These are phyloP conservation scores for Aradus depressus DNA, from an alignment of 2,888 invertebrate species.

Conservation along the genomic window DNA sequence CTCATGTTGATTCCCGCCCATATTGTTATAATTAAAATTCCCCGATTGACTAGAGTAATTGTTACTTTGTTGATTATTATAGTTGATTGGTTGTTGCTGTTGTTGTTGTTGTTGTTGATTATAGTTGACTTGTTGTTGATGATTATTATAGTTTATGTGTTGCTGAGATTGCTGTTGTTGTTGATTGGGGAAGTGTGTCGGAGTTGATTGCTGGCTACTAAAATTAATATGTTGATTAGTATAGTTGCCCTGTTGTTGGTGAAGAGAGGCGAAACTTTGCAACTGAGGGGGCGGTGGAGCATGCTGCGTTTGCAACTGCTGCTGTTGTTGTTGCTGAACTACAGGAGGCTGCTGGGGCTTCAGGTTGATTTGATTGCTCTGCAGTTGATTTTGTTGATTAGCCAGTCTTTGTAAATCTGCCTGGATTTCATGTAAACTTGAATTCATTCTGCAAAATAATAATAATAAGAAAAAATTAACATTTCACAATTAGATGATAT, in stretches of 20 bases:
- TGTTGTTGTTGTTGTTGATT: constrained; percentile 42
- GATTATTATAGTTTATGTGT: constrained; percentile 3
- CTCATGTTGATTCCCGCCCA: constrained; percentile 17
- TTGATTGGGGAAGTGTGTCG: constrained; percentile 1
- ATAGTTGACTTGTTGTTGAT: constrained; percentile 11
- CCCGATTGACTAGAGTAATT: constrained; percentile 10
- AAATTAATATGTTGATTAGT: constrained; percentile 25
- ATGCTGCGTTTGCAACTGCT: constrained; percentile 39
- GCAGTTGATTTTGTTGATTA: constrained; percentile 67
- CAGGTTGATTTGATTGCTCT: constrained; percentile 34
- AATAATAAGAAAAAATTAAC: constrained; percentile 26
- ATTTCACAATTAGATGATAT: too few relatives aligned
- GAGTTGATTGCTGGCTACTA: constrained; percentile 23
- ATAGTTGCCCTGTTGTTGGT: constrained; percentile 23
- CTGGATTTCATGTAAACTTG: constrained; percentile 86
- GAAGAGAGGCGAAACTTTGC: constrained; percentile 33
- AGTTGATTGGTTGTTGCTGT: constrained; percentile 3
- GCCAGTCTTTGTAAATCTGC: constrained; percentile 84
- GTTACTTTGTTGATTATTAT: constrained; percentile 39
- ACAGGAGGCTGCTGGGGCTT: background rate
- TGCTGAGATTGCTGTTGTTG: constrained; percentile 2
- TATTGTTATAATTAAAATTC: constrained; percentile 7
- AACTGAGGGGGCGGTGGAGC: constrained; percentile 46
- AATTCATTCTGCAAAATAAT: constrained; percentile 60
- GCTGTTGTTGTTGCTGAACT: background rate